Conservation (phyloP, 2,113 vertebrate species). For the Orthonyx spaldingii region DNA sequence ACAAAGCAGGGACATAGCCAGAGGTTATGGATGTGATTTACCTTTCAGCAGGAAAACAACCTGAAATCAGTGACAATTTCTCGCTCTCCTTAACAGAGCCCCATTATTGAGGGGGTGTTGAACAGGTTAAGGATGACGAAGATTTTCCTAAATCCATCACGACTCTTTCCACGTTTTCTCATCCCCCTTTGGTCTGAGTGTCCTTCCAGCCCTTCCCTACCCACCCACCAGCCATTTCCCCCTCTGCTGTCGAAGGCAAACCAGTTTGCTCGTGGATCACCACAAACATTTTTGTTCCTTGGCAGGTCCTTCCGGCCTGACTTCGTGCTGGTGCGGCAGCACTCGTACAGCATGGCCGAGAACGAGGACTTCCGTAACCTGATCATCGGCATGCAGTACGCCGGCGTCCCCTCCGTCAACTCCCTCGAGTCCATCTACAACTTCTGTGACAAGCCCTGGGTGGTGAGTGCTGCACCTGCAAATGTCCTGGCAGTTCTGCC, state of each 20-base stretch:
- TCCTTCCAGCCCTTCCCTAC: neutral
- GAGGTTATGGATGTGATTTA: neutral
- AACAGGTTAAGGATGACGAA: neutral
- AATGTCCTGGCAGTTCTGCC: too few species aligned
- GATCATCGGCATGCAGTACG: conserved; percentile 94
- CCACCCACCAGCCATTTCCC: neutral
- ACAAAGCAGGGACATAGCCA: neutral
- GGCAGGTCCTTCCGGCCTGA: conserved; percentile 92
- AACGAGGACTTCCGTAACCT: conserved; percentile 95
- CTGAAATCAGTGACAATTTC: neutral
- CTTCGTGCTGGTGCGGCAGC: conserved; percentile 93
- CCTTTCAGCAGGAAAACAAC: neutral
- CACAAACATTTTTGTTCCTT: neutral
- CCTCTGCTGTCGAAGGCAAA: neutral
- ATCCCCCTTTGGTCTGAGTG: neutral
- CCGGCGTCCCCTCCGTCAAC: conserved; percentile 90
- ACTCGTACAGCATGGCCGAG: conserved; percentile 95
- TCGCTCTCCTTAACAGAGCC: neutral
- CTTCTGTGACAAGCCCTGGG: conserved; percentile 98
- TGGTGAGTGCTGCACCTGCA: conserved; percentile 75
- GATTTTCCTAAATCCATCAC: neutral
- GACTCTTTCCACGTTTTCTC: neutral
- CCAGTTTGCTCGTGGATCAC: neutral
- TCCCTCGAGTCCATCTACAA: conserved; percentile 95
- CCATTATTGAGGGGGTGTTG: neutral